Evolutionary conservation across 1,140 invertebrate genomes (phyloP), one percentile per base, ranked within the genome.

Genomic region (Goniozus legneri): DNA sequence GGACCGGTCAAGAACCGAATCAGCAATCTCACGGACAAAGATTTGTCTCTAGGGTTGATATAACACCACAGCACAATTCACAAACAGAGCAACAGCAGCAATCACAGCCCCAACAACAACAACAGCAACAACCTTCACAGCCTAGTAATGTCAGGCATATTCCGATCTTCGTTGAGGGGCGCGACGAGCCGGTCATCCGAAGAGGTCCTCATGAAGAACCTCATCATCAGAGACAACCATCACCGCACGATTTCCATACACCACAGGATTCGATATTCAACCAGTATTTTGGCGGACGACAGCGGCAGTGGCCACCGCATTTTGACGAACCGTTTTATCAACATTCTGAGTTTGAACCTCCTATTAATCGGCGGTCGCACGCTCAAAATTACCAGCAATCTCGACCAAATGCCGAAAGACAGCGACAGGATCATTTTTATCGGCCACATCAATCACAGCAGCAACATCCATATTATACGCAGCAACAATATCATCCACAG

Each of bases 111-210:
- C 38, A 44, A 12, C 45, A 33, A 14, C 46, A 69, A 14, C 54
- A 56, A n/a, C 48, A 36, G 2, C 57, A 67, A 27, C 58, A 44
- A 48, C 57, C 48, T 38, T 66, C 33, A 14, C 60, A 58, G 52
- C 56, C 61, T 8, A 64, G 76, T 20, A 79, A 77, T 33, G 84
- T 92, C 12, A 79, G 89, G 54, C 87, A 90, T 61, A 92, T 94
- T 67, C 90, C 90, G 2, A 93, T 93, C 31, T 88, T 89, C 54
- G 87, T 92, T 0, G 90, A 93, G 70, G 88, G 89, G 15, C 74
- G 89, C 27, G 85, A 89, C 56, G 82, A 85, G 54, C 86, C 86
- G 1, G 80, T 89, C 2, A 76, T 88, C 15, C 81, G 85, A 34
- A 84, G 79, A 42, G 75, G 77, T 43, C 57, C 72, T 34, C 63